These are phyloP conservation scores for Acrocephalus kingi DNA, from an alignment of 2,113 vertebrate species.

Conservation along the genomic window DNA sequence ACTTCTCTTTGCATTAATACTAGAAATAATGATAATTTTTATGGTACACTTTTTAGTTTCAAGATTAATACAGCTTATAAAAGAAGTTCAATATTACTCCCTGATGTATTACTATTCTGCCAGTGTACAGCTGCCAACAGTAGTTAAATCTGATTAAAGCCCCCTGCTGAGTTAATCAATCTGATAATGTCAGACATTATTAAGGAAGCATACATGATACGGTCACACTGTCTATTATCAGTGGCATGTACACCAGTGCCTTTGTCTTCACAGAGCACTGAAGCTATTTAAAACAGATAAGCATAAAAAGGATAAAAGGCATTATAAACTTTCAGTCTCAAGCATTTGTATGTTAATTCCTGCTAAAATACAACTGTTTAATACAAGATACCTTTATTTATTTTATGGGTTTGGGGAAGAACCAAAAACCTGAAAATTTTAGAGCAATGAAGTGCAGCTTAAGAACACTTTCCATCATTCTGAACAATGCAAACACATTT, in stretches of 20 bases:
- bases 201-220: conserved; percentile 70
- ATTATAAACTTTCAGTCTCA: conserved; percentile 33
- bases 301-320: conserved; percentile 25
- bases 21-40: conserved; percentile 47
- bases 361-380: conserved; percentile 38
- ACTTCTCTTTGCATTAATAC: neutral
- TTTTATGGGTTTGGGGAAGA: neutral
- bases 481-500: neutral
- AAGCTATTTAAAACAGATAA: conserved; percentile 54
- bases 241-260: conserved; percentile 48
- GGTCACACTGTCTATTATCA: conserved; percentile 63
- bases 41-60: conserved; percentile 43
- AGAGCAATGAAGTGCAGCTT: neutral
- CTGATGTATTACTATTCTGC: conserved; percentile 66
- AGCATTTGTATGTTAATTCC: conserved; percentile 33
- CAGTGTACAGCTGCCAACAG: conserved; percentile 68
- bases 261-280: conserved; percentile 63
- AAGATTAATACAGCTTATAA: conserved; percentile 55
- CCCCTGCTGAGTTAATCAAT: conserved; percentile 75
- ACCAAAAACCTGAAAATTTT: neutral
- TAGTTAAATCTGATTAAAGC: conserved; percentile 76
- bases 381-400: neutral
- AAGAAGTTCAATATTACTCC: conserved; percentile 65
- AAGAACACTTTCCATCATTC: neutral
- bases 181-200: conserved; percentile 77